A percentile compares a stretch with the other conserved stretches of the same genome.
Conservation (phyloP, 2,888 invertebrate species). For the Pegoplata infirma region DNA sequence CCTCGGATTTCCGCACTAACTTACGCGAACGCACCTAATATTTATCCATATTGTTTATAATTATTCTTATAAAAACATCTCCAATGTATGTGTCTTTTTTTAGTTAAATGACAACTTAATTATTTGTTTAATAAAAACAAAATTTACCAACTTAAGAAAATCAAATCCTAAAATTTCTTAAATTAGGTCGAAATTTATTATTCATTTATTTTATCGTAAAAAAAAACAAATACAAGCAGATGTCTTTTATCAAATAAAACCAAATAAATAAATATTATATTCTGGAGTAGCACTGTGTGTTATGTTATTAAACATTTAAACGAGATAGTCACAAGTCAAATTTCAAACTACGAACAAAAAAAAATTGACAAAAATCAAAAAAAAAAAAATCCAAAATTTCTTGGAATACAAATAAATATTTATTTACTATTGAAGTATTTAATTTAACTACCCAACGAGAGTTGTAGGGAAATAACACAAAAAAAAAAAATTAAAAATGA, state of each 20-base stretch:
- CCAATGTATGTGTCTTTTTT: background rate
- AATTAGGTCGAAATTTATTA: slow-evolving; percentile 29
- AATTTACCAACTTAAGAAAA: background rate
- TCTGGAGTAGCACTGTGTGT: slow-evolving; percentile 20
- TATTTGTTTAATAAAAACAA: background rate
- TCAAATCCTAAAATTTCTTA: slow-evolving; percentile 1
- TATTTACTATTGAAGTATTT: slow-evolving; percentile 37
- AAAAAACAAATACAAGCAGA: slow-evolving; percentile 32
- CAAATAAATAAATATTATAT: slow-evolving; percentile 47
- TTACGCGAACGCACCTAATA: no score
- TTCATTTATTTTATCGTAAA: slow-evolving; percentile 24
- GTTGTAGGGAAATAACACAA: slow-evolving; percentile 5
- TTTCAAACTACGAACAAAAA: slow-evolving; percentile 35
- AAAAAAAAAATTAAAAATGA: background rate
- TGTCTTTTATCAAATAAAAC: slow-evolving; percentile 47
- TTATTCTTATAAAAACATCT: no score
- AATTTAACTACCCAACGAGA: background rate
- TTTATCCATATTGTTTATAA: no score
- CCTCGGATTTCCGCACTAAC: no score
- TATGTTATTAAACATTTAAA: slow-evolving; percentile 5
- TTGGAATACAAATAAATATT: slow-evolving; percentile 44
- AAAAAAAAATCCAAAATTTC: slow-evolving; percentile 48
- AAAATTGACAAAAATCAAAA: slow-evolving; percentile 17
- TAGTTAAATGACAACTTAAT: background rate
- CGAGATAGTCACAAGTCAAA: slow-evolving; percentile 51